These are phyloP conservation scores for Microplitis mediator DNA, from an alignment of 1,140 invertebrate species.

Conservation along the genomic window DNA sequence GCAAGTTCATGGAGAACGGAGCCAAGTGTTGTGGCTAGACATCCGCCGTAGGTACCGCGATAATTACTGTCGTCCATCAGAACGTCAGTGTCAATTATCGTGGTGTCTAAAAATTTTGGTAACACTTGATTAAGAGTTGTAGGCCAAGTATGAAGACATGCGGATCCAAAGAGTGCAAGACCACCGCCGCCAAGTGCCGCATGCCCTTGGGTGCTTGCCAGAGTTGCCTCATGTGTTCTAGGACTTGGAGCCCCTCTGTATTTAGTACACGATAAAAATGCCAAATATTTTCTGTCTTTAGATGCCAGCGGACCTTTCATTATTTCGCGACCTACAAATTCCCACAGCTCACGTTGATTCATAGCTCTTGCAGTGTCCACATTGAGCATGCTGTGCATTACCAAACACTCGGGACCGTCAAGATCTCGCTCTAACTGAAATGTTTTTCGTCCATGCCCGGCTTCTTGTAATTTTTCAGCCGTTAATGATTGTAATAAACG, in stretches of 20 bases:
- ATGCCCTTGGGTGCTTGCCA: conserved; percentile 79
- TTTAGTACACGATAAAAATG: conserved; percentile 85
- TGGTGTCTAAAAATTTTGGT: conserved; percentile 65
- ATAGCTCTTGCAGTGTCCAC: conserved; percentile 74
- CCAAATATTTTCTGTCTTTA: conserved; percentile 81
- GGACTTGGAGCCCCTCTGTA: conserved; percentile 70
- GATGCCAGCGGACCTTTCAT: conserved; percentile 71
- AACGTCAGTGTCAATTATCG: conserved; percentile 70
- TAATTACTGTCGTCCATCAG: conserved; percentile 91
- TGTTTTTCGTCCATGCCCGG: conserved; percentile 78
- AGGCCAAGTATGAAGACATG: conserved; percentile 91
- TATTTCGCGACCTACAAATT: conserved; percentile 79
- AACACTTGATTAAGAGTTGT: conserved; percentile 72
- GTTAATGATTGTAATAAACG: conserved; percentile 85
- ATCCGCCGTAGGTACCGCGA: conserved; percentile 82
- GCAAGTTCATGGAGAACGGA: conserved; percentile 94
- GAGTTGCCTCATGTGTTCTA: conserved; percentile 73
- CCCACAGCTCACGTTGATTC: conserved; percentile 83
- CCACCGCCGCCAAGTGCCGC: conserved; percentile 89
- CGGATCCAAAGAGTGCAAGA: conserved; percentile 87
- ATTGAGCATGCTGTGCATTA: conserved; percentile 75
- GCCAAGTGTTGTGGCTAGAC: conserved; percentile 89
- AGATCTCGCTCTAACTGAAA: conserved; percentile 78
- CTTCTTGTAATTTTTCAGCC: conserved; percentile 86
- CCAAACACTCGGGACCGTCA: conserved; percentile 67